Evolutionary conservation across 2,888 invertebrate genomes (phyloP), one percentile per base, ranked within the genome.

Genomic region (Acronicta aceris): DNA sequence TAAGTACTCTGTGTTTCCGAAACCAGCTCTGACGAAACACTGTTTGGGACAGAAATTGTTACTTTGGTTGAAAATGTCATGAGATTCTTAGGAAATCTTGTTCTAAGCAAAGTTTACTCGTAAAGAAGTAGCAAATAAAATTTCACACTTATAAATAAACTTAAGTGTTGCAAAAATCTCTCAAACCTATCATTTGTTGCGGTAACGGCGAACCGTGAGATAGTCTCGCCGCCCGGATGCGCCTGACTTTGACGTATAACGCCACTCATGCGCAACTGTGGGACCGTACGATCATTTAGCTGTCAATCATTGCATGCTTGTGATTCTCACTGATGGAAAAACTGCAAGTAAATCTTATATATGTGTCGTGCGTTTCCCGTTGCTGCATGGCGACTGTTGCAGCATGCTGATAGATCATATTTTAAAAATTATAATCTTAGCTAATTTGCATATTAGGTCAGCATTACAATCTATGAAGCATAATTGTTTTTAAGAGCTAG

Each of bases 211-310:
- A 25, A 64, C 64, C 78, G 76, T 77, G 76, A 75, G 76, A 76
- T 71, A 75, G 65, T 68, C 59, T 49, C 58, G 60, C 56, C 73
- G 67, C 67, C 77, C 78, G 76, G 76, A 78, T 77, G 73, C 64
- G 57, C 59, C 46, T 62, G 76, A 75, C 78, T 58, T 77, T 76
- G 78, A 78, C 65, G 70, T 67, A 75, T 59, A 64, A 65, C 55
- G 56, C 72, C 71, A 74, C 71, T 78, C 72, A 70, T 49, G 63
- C 75, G 69, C 60, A 70, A 68, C 66, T 65, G 76, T 78, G 77
- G 59, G 76, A 77, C 54, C 67, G 70, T 65, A 47, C 62, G 49
- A 70, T 75, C 72, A 72, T 78, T 75, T 72, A 58, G 52, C 73
- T 60, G 77, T 77, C 77, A 77, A 78, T 77, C 78, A 77, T 64